Conservation (phyloP, 2,888 invertebrate genomes). For the Drosophila recens region DNA sequence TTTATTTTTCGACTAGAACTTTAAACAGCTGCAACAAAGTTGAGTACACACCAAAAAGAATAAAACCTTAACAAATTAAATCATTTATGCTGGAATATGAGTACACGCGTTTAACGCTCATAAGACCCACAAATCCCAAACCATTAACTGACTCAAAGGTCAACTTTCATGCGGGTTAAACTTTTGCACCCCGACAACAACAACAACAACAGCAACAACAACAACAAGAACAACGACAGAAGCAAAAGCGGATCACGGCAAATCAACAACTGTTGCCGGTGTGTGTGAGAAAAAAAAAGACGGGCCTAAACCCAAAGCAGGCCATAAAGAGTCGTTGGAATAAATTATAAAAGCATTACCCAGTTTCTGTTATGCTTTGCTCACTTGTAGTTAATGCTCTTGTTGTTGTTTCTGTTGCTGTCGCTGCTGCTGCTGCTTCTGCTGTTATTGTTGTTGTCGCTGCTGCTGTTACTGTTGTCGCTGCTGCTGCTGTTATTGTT, state of each 20-base stretch:
- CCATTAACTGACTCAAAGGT: conserved; percentile 32
- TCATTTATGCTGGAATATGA: conserved; percentile 25
- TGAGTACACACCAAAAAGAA: conserved; percentile 11
- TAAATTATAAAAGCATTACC: conserved; percentile 76
- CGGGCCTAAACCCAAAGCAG: conserved; percentile 37
- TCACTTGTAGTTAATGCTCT: conserved; percentile 32
- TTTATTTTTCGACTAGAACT: conserved; percentile 27
- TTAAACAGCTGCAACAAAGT: conserved; percentile 44
- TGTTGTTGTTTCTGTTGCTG: conserved; percentile 10
- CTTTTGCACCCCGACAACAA: conserved; percentile 23
- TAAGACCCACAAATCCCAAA: conserved; percentile 34
- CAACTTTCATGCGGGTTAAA: conserved; percentile 56
- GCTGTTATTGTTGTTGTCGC: conserved; percentile 9
- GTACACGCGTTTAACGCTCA: conserved; percentile 25
- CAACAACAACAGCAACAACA: conserved; percentile 6
- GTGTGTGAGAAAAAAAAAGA: conserved; percentile 49
- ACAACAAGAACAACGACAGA: conserved; percentile 6
- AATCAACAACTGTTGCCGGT: conserved; percentile 35
- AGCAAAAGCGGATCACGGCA: conserved; percentile 17
- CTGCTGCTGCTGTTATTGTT: conserved; percentile 9
- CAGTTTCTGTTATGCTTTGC: conserved; percentile 59
- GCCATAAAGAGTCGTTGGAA: conserved; percentile 63
- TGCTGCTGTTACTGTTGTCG: conserved; percentile 14
- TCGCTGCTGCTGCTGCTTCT: background rate
- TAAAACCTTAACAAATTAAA: conserved; percentile 36